A percentile compares a stretch with the other conserved stretches of the same genome.
Conservation (phyloP, 2,888 invertebrate genomes). For the Strigamia transsilvanica region DNA sequence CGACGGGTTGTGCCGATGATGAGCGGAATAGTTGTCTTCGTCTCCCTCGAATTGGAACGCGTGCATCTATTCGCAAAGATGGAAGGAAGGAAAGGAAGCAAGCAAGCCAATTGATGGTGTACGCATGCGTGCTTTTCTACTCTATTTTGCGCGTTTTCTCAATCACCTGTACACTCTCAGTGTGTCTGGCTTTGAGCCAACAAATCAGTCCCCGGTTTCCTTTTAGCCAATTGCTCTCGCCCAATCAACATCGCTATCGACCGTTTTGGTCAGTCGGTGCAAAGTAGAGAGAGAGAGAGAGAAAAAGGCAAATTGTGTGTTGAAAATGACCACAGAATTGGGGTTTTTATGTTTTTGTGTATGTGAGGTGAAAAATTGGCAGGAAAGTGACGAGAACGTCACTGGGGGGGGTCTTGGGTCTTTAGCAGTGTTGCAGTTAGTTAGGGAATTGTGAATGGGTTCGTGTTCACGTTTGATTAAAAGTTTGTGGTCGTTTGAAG, state of each 20-base stretch:
- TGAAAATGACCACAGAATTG: too few relatives aligned
- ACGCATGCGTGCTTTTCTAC: conserved; percentile 20
- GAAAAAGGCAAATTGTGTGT: too few relatives aligned
- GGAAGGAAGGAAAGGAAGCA: too few relatives aligned
- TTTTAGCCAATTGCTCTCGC: conserved; percentile 36
- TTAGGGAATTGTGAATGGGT: too few relatives aligned
- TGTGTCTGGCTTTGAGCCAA: neutral
- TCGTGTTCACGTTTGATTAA: too few relatives aligned
- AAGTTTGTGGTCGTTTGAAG: too few relatives aligned
- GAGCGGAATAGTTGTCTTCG: conserved; percentile 32
- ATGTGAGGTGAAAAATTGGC: too few relatives aligned
- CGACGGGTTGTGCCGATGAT: neutral
- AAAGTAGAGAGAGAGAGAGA: too few relatives aligned
- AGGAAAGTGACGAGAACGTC: too few relatives aligned
- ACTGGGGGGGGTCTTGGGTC: too few relatives aligned
- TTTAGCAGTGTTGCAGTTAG: too few relatives aligned
- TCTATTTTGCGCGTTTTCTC: conserved; percentile 33
- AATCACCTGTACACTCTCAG: conserved; percentile 14
- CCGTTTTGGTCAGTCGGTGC: conserved; percentile 22
- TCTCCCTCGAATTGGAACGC: neutral
- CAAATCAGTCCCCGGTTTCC: conserved; percentile 47
- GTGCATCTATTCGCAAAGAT: neutral
- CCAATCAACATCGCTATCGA: conserved; percentile 27
- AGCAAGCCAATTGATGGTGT: neutral
- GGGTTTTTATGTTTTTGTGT: too few relatives aligned